Percentiles rank a stretch among this genome's conserved stretches.
phyloP scores from a whole-genome alignment of 2,888 invertebrate genomes.

The Apodemia zela region DNA sequence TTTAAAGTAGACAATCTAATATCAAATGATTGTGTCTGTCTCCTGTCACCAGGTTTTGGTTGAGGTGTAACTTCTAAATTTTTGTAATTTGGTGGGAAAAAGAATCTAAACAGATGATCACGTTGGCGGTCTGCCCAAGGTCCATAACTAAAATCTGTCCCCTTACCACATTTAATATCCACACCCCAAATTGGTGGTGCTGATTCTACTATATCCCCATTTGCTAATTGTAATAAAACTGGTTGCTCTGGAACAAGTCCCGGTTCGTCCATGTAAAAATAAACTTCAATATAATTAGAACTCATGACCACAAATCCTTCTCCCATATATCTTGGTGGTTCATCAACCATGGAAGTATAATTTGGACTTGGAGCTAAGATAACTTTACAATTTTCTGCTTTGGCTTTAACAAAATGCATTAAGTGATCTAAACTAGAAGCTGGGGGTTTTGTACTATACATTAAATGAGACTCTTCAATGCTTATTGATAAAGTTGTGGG shows the following conservation, averaged over 20 bases:
- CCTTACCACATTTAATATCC: slow-evolving; percentile 96
- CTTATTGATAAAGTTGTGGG: slow-evolving; percentile 96
- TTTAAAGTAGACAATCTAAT: slow-evolving; percentile 93
- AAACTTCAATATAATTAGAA: slow-evolving; percentile 95
- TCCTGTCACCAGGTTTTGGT: slow-evolving; percentile 91
- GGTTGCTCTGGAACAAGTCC: slow-evolving; percentile 96
- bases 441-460: slow-evolving; percentile 97
- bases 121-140: slow-evolving; percentile 99
- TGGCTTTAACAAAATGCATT: slow-evolving; percentile 97
- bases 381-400: slow-evolving; percentile 96
- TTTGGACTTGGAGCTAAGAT: slow-evolving; percentile 98
- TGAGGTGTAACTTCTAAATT: slow-evolving; percentile 89
- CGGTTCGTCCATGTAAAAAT: slow-evolving; percentile 98
- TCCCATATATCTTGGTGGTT: slow-evolving; percentile 97
- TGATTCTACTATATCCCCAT: slow-evolving; percentile 95
- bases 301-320: slow-evolving; percentile 98
- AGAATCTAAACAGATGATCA: slow-evolving; percentile 96
- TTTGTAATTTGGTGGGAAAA: slow-evolving; percentile 94
- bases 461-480: slow-evolving; percentile 96
- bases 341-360: slow-evolving; percentile 95
- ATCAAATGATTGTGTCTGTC: slow-evolving; percentile 95
- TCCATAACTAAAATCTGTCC: slow-evolving; percentile 97
- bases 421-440: slow-evolving; percentile 95
- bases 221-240: slow-evolving; percentile 92
- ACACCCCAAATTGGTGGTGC: slow-evolving; percentile 97